Base-by-base conservation (phyloP, 1,140 invertebrate genomes). In the Drosophila saltans region DNA sequence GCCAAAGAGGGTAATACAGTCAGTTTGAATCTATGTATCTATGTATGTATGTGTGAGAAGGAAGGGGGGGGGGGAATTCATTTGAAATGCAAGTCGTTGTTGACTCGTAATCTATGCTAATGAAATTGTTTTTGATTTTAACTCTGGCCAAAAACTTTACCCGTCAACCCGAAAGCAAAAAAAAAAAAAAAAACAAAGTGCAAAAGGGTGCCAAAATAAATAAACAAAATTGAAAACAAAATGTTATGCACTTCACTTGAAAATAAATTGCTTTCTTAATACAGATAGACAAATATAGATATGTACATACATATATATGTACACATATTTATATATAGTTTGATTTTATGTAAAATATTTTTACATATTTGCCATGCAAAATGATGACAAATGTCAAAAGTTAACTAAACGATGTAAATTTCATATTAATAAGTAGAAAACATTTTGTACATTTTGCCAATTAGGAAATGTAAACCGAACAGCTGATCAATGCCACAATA, bases 71-170 rank as follows among this genome's bases (percentile, higher is more conserved):
- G 3, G 21, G 30, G 57, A 10, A 10, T 59, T 59, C 57, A 59
- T 39, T 59, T 59, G 33, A 59, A 59, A 59, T 59, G 57, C 57
- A 59, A 59, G 57, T 59, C 57, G 57, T 39, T 10, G 33, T n/a
- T 41, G 40, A 76, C 82, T 86, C 84, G 83, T 86, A 86, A 86
- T 88, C 82, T 86, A 86, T 86, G 83, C 82, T 86, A 86, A 86
- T 86, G 82, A 86, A 86, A 86, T 83, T 86, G 82, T 86, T 88
- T 80, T 85, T 75, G 79, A 73, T 88, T 88, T 76, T 59, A 59
- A 40, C n/a, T 59, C 62, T 62, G 66, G 62, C 70, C 80, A 72
- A 72, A 79, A 82, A 79, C 79, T 79, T 72, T 33, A 62, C 33
- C 69, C 58, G 33, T 36, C 72, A 69, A 69, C 57, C 58, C 73